Conservation (phyloP, 1,140 invertebrate species). For the Heliconius melpomene region DNA sequence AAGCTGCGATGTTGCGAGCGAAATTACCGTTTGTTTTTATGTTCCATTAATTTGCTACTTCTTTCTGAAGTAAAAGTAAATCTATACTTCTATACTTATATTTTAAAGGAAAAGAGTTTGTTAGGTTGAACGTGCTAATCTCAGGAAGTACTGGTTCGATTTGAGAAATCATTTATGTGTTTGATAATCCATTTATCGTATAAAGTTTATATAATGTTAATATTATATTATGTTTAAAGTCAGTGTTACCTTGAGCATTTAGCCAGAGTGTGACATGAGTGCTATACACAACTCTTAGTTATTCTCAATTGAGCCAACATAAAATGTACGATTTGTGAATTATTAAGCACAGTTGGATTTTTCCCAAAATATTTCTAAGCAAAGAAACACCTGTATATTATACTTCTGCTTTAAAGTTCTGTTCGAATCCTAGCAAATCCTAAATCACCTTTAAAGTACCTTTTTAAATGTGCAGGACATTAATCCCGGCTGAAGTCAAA, state of each 20-base stretch:
- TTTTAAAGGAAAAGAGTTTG: neutral
- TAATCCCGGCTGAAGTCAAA: slow-evolving; percentile 31
- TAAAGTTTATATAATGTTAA: too few relatives aligned
- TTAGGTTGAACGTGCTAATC: neutral
- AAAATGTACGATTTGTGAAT: too few relatives aligned
- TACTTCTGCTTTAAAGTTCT: neutral
- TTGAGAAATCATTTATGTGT: too few relatives aligned
- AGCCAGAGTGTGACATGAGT: too few relatives aligned
- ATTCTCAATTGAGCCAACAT: too few relatives aligned
- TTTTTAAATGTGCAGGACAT: slow-evolving; percentile 26
- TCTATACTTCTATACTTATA: neutral
- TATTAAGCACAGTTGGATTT: too few relatives aligned
- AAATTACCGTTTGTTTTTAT: slow-evolving; percentile 35
- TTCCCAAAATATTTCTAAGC: neutral
- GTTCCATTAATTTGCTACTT: slow-evolving; percentile 5
- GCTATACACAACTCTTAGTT: too few relatives aligned
- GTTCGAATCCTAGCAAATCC: neutral
- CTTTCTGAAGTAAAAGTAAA: neutral
- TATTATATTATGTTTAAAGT: too few relatives aligned
- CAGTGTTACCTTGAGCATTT: too few relatives aligned
- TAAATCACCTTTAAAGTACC: slow-evolving; percentile 13
- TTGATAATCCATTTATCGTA: too few relatives aligned
- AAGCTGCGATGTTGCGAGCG: slow-evolving; percentile 37
- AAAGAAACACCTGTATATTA: neutral
- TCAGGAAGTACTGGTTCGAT: too few relatives aligned